Base-by-base conservation (phyloP, 2,888 invertebrate species). In the Tineola bisselliella region DNA sequence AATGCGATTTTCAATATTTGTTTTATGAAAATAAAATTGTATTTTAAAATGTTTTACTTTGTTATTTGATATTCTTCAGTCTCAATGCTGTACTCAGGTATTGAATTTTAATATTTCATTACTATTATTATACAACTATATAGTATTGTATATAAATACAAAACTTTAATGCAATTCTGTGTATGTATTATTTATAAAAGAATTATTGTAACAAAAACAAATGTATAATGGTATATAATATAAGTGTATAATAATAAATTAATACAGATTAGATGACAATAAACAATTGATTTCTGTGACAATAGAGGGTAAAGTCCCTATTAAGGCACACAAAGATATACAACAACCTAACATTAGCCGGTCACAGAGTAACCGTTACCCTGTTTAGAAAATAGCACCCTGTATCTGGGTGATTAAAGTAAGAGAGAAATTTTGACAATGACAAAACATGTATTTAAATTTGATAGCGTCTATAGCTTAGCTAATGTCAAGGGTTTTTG, bases 1-100 rank as follows among this genome's bases (percentile, higher is more conserved):
- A 19, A 56, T 25, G 33, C 31, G 33, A 58, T 58, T 58, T 58
- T 18, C 58, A 58, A 58, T 58, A 58, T 58, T 58, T 58, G 58
- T 58, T 25, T 56, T 18, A 17, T 48, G 38, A n/a, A 10, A 8
- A 48, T 48, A 48, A 38, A 38, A 48, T 25, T 48, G 15, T 48
- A 48, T 48, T 48, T 48, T 38, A 38, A 38, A 10, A 38, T n/a
- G 10, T 38, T n/a, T n/a, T 12, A 38, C n/a, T 10, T 38, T 38
- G 38, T 38, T 38, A 4, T 38, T 6, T 12, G 38, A 25, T 25
- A 25, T 25, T 25, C 25, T 25, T 25, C n/a, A n/a, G 25, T 25
- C 25, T 25, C 25, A 25, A 25, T 25, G 25, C 6, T 25, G 25
- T 25, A 25, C 25, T 25, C 4, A 25, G 25, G 4, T 6, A 25